Evolutionary conservation across 2,888 invertebrate species (phyloP), one percentile per base, ranked within the genome.

Genomic region (Ctena decussata): DNA sequence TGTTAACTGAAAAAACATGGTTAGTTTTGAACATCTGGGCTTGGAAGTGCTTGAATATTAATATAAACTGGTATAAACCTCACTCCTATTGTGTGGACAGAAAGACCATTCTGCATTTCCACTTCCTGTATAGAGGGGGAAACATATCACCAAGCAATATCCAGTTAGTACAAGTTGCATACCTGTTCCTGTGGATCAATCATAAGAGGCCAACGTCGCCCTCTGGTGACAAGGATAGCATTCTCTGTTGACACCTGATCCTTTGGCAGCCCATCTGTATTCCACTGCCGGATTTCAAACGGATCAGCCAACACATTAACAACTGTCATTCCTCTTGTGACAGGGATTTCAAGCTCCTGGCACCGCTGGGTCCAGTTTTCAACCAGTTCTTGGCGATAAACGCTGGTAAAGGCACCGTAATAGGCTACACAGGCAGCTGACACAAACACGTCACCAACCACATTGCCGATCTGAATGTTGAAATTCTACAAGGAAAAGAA

Each of bases 291-390:
- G 97, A 96, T 96, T 97, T 98, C 96, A 96, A 96, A 96, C 57
- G 95, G 95, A 89, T 95, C 95, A 21, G 95, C 95, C 32, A 95
- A 90, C 3, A 96, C 95, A 8, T 92, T 92, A 41, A 95, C 96
- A 92, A 95, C 97, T 96, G 97, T 97, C 94, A 97, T 98, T 32
- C 97, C 97, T 5, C 96, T 95, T 0, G 98, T 97, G 0, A 97
- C 97, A 0, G 98, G 97, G 91, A 98, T 98, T 70, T 97, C 96
- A 2, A 97, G 96, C 30, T 96, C 96, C 11, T 96, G 96, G 92
- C 98, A 98, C 84, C 97, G 96, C 0, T 94, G 88, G 15, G 97
- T 96, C 98, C 98, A 98, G 77, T 96, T 95, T 0, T 94, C 83
- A 18, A 97, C 96, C 39, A 98, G 96, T 81, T 94, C 93, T 24